phyloP scores from a whole-genome alignment of 37 sponge, comb jelly and placozoan genomes.

The Geodia barretti region DNA sequence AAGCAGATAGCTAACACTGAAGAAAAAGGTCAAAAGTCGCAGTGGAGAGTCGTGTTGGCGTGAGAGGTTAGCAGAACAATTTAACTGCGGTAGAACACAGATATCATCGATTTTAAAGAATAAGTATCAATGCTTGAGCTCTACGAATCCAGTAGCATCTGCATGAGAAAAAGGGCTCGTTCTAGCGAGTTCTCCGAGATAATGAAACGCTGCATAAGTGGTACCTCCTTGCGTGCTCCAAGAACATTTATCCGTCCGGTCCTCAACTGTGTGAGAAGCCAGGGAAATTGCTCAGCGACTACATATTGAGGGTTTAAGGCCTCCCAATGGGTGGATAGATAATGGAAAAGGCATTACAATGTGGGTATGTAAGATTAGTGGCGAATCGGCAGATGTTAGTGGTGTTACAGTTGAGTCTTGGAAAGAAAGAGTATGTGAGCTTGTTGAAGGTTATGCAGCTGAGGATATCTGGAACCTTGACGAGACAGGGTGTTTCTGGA shows the following conservation, averaged over 20 bases:
- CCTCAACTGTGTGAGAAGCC: slow-evolving; percentile 53
- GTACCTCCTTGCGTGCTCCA: slow-evolving; percentile 44
- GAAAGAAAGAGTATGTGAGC: slow-evolving; percentile 38
- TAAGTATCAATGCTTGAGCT: slow-evolving; percentile 14
- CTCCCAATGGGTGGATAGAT: slow-evolving; percentile 71
- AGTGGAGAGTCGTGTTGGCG: too few relatives aligned
- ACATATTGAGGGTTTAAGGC: slow-evolving; percentile 53
- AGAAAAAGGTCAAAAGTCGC: too few relatives aligned
- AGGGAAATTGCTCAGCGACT: slow-evolving; percentile 46
- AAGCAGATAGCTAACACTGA: too few relatives aligned
- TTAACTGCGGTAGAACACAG: slow-evolving; percentile 58
- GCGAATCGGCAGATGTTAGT: slow-evolving; percentile 52
- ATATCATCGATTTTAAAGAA: slow-evolving; percentile 36
- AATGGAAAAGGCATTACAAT: too few relatives aligned
- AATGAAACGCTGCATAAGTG: slow-evolving; percentile 49
- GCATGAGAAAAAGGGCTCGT: slow-evolving; percentile 17
- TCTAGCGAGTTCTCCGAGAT: slow-evolving; percentile 16
- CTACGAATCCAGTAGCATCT: slow-evolving; percentile 17
- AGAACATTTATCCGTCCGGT: slow-evolving; percentile 55
- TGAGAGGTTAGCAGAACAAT: slow-evolving; percentile 53
- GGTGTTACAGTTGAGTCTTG: slow-evolving; percentile 48
- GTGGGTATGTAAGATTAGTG: slow-evolving; percentile 41
- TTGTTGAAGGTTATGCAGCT: slow-evolving; percentile 29
- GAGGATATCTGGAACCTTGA: slow-evolving; percentile 29
- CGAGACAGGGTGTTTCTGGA: slow-evolving; percentile 31